Evolutionary conservation across 2,113 vertebrate species (phyloP).

Genomic region (Plotosus lineatus): DNA sequence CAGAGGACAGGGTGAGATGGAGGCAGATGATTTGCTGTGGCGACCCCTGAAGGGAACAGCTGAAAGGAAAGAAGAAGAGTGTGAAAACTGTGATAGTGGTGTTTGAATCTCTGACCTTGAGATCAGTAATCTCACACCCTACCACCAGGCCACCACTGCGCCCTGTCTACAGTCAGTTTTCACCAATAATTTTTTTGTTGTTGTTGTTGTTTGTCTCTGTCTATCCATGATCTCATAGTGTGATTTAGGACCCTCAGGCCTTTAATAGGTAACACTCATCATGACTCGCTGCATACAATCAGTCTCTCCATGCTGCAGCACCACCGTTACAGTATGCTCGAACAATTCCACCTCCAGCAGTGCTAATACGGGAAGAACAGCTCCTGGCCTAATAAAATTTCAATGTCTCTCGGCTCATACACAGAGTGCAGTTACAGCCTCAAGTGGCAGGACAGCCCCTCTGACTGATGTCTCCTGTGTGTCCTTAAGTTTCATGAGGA

Average conservation of each 20-base stretch:
- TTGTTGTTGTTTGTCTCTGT: neutral
- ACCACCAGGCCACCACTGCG: too few relatives aligned
- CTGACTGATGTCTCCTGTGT: neutral
- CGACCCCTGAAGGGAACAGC: too few relatives aligned
- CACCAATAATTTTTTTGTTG: too few relatives aligned
- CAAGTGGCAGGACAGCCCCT: neutral
- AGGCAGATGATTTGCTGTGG: too few relatives aligned
- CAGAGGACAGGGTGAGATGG: too few relatives aligned
- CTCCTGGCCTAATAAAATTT: neutral
- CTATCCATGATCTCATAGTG: conserved; percentile 34
- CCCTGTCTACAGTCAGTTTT: too few relatives aligned
- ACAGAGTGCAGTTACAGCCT: neutral
- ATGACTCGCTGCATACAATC: conserved; percentile 52
- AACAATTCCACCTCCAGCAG: conserved; percentile 17
- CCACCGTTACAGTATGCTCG: neutral
- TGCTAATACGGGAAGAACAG: neutral
- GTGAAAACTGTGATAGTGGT: too few relatives aligned
- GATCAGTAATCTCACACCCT: too few relatives aligned
- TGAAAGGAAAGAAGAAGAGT: too few relatives aligned
- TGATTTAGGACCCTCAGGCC: conserved; percentile 51
- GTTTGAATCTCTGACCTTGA: too few relatives aligned
- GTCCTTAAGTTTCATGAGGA: conserved; percentile 26
- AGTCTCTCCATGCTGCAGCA: neutral
- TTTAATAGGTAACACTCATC: conserved; percentile 49
- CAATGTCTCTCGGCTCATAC: neutral